Evolutionary conservation across 64 coral and sea anemone genomes (phyloP).

Genomic region (Trachythela sp.): DNA sequence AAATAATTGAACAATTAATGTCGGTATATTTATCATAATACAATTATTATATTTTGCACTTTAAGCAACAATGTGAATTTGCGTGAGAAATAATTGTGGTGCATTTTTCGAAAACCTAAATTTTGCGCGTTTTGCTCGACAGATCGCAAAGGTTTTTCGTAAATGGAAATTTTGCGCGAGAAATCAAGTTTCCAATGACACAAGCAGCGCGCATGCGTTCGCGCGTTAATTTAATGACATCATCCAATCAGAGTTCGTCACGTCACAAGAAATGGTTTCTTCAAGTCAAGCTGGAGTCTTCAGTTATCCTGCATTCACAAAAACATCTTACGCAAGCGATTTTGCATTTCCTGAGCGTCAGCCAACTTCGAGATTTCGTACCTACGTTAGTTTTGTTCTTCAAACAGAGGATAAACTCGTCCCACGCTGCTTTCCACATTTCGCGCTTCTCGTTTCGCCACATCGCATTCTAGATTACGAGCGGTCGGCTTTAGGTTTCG

Average conservation of each 20-base stretch:
- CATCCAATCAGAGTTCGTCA: neutral
- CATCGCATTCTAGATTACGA: neutral
- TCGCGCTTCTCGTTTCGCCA: neutral
- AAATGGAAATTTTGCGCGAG: no score
- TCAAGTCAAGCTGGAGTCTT: neutral
- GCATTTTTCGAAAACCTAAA: no score
- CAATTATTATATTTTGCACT: no score
- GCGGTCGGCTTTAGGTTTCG: neutral
- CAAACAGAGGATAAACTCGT: neutral
- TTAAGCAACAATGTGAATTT: no score
- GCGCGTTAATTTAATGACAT: neutral
- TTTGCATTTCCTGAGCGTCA: neutral
- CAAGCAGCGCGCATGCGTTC: neutral
- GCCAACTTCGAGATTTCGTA: neutral
- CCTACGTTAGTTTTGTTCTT: neutral
- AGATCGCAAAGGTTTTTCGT: no score
- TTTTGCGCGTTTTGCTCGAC: no score
- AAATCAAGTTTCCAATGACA: no score
- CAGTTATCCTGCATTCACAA: neutral
- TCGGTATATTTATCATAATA: no score
- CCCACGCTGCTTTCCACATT: slow-evolving; percentile 6
- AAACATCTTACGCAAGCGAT: neutral
- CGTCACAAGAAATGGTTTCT: neutral
- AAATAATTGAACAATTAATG: no score
- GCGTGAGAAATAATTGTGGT: no score